Evolutionary conservation across 2,797 vertebrate genomes (phyloP), one percentile per base, ranked within the genome.

Genomic region (Pantherophis alleghaniensis): DNA sequence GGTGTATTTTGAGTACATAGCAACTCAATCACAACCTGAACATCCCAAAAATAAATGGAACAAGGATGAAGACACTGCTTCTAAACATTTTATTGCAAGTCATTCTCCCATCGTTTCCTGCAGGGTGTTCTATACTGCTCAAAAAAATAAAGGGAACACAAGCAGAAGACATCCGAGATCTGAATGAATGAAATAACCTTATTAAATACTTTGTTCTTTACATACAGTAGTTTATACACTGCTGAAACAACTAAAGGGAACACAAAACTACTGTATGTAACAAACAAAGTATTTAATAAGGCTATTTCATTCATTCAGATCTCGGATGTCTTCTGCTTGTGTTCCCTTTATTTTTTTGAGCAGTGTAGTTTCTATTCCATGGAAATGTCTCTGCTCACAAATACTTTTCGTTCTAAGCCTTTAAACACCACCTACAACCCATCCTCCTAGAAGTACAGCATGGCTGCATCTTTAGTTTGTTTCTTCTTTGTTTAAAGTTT

Each of bases 341-440:
- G 2, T 42, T 42, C 42, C 42, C 3, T 42, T 42, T 42, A 42
- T 42, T 42, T 42, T 42, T 42, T 42, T 42, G 42, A 42, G 42
- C 42, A 42, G 42, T 42, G 42, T 42, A 24, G 32, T 86, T 47
- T 55, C 32, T 60, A 22, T 4, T 86, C n/a, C 66, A 1, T 55
- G 22, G 9, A 60, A 53, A 24, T 47, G 28, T 28, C 7, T 93
- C 79, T 87, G 56, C 18, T 87, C 53, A 59, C 42, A 60, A 53
- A 24, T 53, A 92, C 55, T 91, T 91, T 60, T 91, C 55, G 28
- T 56, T 79, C 86, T 88, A 66, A 37, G 74, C 86, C 83, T 91
- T 28, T 51, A 88, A 74, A 93, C 12, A 47, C 92, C 63, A 53
- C 61, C 86, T 47, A 91, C 83, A 74, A 60, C 86, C 37, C 55